These are phyloP conservation scores for Pogona vitticeps DNA, from an alignment of 2,113 vertebrate species.

Conservation along the genomic window DNA sequence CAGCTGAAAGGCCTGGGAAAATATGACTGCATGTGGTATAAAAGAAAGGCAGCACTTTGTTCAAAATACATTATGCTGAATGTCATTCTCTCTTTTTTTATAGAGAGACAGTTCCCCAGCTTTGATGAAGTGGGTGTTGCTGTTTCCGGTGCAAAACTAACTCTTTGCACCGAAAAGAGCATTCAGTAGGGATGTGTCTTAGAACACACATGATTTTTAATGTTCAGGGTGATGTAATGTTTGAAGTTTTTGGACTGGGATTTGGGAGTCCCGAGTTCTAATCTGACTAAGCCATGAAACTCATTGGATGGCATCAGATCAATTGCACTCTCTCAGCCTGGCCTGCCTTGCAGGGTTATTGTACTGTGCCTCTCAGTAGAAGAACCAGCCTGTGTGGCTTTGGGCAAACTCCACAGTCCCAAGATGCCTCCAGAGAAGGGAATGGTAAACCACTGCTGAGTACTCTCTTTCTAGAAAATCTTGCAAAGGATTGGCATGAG, in stretches of 20 bases:
- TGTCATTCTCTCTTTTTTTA: constrained; percentile 34
- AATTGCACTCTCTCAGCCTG: too few relatives aligned
- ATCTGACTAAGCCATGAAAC: background rate
- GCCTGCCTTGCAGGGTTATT: too few relatives aligned
- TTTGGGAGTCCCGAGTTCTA: background rate
- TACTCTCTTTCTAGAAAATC: too few relatives aligned
- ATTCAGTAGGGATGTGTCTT: constrained; percentile 4
- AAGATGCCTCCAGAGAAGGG: too few relatives aligned
- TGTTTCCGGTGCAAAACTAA: constrained; percentile 47
- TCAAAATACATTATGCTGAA: constrained; percentile 62
- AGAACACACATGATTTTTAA: constrained; percentile 29
- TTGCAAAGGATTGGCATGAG: too few relatives aligned
- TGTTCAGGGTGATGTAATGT: constrained; percentile 14
- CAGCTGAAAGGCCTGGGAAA: constrained; percentile 23
- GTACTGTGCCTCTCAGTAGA: too few relatives aligned
- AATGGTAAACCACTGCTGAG: too few relatives aligned
- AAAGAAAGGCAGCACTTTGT: constrained; percentile 45
- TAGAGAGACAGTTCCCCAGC: background rate
- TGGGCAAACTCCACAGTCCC: too few relatives aligned
- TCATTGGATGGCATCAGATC: too few relatives aligned
- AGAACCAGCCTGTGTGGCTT: too few relatives aligned
- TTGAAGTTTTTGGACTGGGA: background rate
- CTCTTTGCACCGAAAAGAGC: constrained; percentile 52
- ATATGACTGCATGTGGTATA: background rate
- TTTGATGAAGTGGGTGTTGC: background rate